Base-by-base conservation (phyloP, 1,140 invertebrate species). In the Cotesia chilonis region DNA sequence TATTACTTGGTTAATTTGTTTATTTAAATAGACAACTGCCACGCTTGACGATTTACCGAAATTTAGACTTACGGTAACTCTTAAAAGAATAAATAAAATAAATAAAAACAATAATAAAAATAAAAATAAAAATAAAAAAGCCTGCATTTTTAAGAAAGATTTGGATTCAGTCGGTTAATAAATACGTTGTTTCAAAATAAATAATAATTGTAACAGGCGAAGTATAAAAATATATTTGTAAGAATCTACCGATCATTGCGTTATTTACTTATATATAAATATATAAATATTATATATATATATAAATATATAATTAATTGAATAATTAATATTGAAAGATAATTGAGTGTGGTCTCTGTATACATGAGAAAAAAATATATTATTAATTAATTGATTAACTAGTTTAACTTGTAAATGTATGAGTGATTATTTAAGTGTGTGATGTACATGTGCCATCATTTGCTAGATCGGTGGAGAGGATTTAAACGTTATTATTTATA, bases 211-310 rank as follows among this genome's bases (percentile, higher is more conserved):
- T 47, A 69, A 57, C 6, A 28, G 35, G 55, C 12, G 37, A 69
- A 72, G 61, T 54, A 38, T 68, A 74, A 54, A 68, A 80, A 54
- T 75, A 76, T 73, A 81, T 77, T 79, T 80, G 68, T 76, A 77
- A 73, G 75, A 75, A 67, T 79, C 63, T 75, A 78, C 71, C 66
- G 72, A 74, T 75, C 75, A 78, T 65, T 59, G 75, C 74, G 74
- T 80, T 79, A 79, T 75, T 47, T 79, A 80, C 69, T 75, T 77
- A 79, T 79, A 76, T 74, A 78, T 73, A 71, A 78, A 47, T 47
- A 47, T 47, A 47, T 47, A 47, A 9, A 47, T 9, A 47, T 47
- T 47, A 47, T 47, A 47, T 9, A 47, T 47, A 47, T 47, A 47
- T 47, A 47, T 47, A 47, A 47, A 47, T 47, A 47, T 47, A 47